Evolutionary conservation across 2,888 invertebrate genomes (phyloP).

Genomic region (Leptura quadrifasciata): DNA sequence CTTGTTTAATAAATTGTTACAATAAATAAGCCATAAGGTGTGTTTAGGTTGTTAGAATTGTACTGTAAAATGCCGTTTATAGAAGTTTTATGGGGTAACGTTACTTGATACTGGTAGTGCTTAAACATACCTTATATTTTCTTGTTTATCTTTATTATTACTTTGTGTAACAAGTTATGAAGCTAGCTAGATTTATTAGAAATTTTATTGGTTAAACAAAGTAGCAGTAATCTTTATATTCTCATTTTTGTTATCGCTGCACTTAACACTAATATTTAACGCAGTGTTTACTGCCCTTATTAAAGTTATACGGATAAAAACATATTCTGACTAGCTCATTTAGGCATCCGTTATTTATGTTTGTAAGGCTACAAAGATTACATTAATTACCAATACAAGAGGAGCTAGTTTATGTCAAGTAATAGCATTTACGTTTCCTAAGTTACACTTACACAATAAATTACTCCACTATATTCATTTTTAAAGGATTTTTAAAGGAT

Average conservation of each 20-base stretch:
- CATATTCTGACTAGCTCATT: slow-evolving; percentile 13
- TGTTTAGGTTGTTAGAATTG: slow-evolving; percentile 21
- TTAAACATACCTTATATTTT: slow-evolving; percentile 14
- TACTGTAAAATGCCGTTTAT: slow-evolving; percentile 31
- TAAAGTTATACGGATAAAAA: not conserved
- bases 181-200: slow-evolving; percentile 16
- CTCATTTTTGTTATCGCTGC: slow-evolving; percentile 26
- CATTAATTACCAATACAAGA: not conserved
- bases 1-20: slow-evolving; percentile 36
- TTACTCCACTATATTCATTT: too few species aligned
- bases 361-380: not conserved
- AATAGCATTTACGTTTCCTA: too few species aligned
- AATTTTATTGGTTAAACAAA: slow-evolving; percentile 26
- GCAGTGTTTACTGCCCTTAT: slow-evolving; percentile 34
- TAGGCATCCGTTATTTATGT: not conserved
- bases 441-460: too few species aligned
- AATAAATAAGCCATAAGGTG: slow-evolving; percentile 37
- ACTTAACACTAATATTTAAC: slow-evolving; percentile 40
- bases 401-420: too few species aligned
- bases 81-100: slow-evolving; percentile 1
- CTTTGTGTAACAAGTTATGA: slow-evolving; percentile 28
- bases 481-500: too few species aligned
- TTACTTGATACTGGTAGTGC: slow-evolving; percentile 27
- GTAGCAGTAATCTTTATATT: slow-evolving; percentile 23
- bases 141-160: slow-evolving; percentile 37